Conservation (phyloP, 2,797 vertebrate genomes). For the Onychomys leucogaster region DNA sequence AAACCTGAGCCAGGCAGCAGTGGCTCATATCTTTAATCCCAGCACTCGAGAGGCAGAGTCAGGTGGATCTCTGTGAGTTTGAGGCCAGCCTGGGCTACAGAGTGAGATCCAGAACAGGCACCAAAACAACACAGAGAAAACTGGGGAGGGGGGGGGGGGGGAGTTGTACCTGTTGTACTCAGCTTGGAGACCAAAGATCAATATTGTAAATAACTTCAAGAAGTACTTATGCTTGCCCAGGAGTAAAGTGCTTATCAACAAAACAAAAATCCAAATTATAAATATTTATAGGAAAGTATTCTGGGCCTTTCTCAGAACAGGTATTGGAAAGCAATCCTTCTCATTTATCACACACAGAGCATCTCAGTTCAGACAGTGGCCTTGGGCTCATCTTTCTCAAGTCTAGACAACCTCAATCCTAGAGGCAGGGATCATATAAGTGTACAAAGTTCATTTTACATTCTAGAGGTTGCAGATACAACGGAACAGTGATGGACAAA, state of each 20-base stretch:
- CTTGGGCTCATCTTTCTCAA: not conserved
- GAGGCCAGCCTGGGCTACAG: too few species aligned
- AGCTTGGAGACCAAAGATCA: conserved; percentile 59
- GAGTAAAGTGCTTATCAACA: conserved; percentile 37
- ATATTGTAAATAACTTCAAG: conserved; percentile 3
- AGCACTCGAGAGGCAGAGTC: too few species aligned
- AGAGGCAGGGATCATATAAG: not conserved
- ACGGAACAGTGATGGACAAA: not conserved
- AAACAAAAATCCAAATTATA: conserved; percentile 62
- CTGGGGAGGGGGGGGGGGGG: too few species aligned
- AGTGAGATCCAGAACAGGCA: too few species aligned
- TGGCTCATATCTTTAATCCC: too few species aligned
- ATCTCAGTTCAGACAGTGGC: not conserved
- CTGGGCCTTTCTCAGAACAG: conserved; percentile 40
- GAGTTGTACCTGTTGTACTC: conserved; percentile 34
- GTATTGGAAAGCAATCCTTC: not conserved
- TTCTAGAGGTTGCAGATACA: not conserved
- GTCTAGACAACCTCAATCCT: not conserved
- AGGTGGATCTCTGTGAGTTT: too few species aligned
- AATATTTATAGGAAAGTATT: conserved; percentile 63
- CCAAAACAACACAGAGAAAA: too few species aligned
- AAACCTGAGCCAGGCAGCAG: too few species aligned
- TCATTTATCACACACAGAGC: conserved; percentile 16
- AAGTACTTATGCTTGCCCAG: not conserved
- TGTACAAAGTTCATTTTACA: conserved; percentile 22